phyloP scores from a whole-genome alignment of 2,888 invertebrate species.

The Rhogogaster chlorosoma region DNA sequence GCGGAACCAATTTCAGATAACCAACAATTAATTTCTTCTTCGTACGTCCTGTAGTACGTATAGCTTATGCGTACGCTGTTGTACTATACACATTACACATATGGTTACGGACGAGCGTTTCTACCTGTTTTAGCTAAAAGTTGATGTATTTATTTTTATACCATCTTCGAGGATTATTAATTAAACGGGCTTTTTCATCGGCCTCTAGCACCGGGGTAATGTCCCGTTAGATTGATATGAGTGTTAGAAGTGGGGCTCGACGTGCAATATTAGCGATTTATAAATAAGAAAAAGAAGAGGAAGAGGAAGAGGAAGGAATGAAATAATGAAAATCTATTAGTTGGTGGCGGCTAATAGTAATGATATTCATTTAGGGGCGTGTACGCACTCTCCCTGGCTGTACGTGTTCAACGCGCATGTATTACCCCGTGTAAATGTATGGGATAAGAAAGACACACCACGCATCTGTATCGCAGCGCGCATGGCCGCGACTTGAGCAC shows the following conservation, averaged over 20 bases:
- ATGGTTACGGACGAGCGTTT: neutral
- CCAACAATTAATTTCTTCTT: slow-evolving; percentile 22
- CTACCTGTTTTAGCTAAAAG: neutral
- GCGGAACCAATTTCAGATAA: slow-evolving; percentile 22
- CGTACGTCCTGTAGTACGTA: neutral
- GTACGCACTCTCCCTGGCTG: neutral
- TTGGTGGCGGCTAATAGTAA: slow-evolving; percentile 60
- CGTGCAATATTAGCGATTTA: slow-evolving; percentile 2
- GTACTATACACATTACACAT: neutral
- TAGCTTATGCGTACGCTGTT: neutral
- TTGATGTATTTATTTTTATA: neutral
- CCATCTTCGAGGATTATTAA: slow-evolving; percentile 25
- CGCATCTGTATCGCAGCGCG: slow-evolving; percentile 53
- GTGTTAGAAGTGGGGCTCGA: neutral
- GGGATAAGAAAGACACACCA: slow-evolving; percentile 38
- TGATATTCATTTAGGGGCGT: slow-evolving; percentile 56
- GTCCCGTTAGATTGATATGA: slow-evolving; percentile 40
- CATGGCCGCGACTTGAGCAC: slow-evolving; percentile 56
- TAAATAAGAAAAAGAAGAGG: neutral
- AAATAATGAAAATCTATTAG: slow-evolving; percentile 73
- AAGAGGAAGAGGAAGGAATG: neutral
- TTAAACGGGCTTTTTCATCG: slow-evolving; percentile 23
- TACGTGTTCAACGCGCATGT: neutral
- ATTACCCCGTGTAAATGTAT: slow-evolving; percentile 20
- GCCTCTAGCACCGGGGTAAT: neutral